phyloP scores from a whole-genome alignment of 2,113 vertebrate species.

The Barnardius zonarius region DNA sequence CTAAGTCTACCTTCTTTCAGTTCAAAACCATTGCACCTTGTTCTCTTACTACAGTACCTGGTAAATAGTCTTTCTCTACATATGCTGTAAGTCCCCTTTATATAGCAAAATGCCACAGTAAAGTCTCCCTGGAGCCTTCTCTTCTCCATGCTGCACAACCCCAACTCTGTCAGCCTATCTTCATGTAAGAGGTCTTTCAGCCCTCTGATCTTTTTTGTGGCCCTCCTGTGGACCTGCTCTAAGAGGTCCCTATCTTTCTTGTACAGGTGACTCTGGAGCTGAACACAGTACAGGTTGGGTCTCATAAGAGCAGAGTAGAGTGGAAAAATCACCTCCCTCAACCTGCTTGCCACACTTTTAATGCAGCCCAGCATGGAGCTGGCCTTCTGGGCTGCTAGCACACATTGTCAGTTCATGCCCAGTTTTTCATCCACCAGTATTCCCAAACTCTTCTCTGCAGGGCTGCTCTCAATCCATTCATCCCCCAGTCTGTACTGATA shows the following conservation, averaged over 20 bases:
- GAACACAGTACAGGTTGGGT: not conserved
- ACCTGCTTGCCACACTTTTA: not conserved
- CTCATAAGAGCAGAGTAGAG: not conserved
- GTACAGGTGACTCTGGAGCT: not conserved
- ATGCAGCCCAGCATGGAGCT: not conserved
- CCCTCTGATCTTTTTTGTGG: not conserved
- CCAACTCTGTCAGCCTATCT: not conserved
- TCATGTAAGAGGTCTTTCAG: not conserved
- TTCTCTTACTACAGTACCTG: not conserved
- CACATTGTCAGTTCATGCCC: not conserved
- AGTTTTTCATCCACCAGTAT: not conserved
- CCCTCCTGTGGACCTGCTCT: not conserved
- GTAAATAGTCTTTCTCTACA: not conserved
- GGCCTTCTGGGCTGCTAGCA: not conserved
- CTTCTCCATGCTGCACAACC: not conserved
- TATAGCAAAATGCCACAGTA: not conserved
- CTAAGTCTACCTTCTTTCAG: not conserved
- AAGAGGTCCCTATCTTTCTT: not conserved
- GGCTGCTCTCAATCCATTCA: not conserved
- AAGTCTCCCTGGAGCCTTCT: not conserved
- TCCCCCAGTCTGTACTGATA: not conserved
- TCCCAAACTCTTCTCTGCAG: not conserved
- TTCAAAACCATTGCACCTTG: not conserved
- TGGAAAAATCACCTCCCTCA: not conserved
- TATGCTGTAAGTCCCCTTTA: not conserved